phyloP scores from a whole-genome alignment of 2,888 invertebrate species.

The Erebia palarica region DNA sequence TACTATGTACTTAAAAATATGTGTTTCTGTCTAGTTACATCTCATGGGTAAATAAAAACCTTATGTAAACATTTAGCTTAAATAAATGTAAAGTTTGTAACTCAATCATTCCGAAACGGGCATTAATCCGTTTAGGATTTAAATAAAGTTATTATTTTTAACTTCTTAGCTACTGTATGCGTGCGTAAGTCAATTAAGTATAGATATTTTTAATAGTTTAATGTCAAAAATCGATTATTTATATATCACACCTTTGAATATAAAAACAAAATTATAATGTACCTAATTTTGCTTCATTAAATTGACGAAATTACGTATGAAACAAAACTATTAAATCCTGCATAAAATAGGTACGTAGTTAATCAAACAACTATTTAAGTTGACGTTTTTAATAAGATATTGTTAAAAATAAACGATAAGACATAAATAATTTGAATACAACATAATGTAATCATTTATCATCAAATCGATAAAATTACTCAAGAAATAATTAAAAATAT shows the following conservation, averaged over 20 bases:
- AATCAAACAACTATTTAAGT: no score
- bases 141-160: not conserved
- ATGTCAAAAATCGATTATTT: conserved; percentile 4
- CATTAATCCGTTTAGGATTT: not conserved
- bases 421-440: not conserved
- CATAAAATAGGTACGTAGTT: no score
- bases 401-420: not conserved
- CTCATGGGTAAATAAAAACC: no score
- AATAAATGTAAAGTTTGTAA: not conserved
- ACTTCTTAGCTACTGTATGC: conserved; percentile 6
- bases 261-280: no score
- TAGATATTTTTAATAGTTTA: not conserved
- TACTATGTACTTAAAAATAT: no score
- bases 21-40: no score
- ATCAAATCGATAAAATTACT: not conserved
- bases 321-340: not conserved
- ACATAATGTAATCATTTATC: no score
- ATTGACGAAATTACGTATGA: not conserved
- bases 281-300: no score
- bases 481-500: not conserved
- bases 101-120: not conserved
- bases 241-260: not conserved
- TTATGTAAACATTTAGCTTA: no score
- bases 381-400: not conserved
- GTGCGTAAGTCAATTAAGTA: not conserved